phyloP scores from a whole-genome alignment of 2,888 invertebrate genomes.

The Eledona agricola region DNA sequence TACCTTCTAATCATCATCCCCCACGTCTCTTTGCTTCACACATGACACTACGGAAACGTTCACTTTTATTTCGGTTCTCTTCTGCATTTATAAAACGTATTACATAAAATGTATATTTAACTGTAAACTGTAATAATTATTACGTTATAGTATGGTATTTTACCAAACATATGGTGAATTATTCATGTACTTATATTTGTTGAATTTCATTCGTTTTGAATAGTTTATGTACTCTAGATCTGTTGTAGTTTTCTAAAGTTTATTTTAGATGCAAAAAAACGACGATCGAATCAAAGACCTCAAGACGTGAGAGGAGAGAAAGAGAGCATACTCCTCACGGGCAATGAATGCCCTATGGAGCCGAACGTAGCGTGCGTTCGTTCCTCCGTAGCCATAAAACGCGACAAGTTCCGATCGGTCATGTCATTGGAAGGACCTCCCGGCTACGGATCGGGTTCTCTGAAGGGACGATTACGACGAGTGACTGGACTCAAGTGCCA shows the following conservation, averaged over 20 bases:
- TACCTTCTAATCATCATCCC: constrained; percentile 55
- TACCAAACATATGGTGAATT: constrained; percentile 61
- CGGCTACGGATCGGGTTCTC: constrained; percentile 34
- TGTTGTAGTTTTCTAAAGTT: constrained; percentile 48
- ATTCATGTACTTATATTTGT: constrained; percentile 42
- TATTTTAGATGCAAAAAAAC: constrained; percentile 42
- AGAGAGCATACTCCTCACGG: too few species aligned
- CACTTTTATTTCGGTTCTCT: constrained; percentile 41
- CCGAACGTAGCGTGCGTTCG: too few species aligned
- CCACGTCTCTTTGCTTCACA: constrained; percentile 38
- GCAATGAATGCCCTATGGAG: too few species aligned
- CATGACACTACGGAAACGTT: constrained; percentile 39
- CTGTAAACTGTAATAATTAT: constrained; percentile 66
- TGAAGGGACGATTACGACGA: constrained; percentile 36
- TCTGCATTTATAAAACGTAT: constrained; percentile 54
- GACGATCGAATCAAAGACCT: constrained; percentile 17
- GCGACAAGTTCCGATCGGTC: constrained; percentile 41
- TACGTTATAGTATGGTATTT: constrained; percentile 70
- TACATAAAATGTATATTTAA: constrained; percentile 54
- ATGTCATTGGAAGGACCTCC: constrained; percentile 46
- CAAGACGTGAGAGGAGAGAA: background rate
- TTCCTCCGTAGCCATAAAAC: constrained; percentile 11
- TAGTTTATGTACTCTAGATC: constrained; percentile 50
- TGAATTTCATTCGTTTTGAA: constrained; percentile 51
- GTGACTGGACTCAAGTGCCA: constrained; percentile 18